Evolutionary conservation across 2,888 invertebrate genomes (phyloP).

Genomic region (Dichetophora obliterata): DNA sequence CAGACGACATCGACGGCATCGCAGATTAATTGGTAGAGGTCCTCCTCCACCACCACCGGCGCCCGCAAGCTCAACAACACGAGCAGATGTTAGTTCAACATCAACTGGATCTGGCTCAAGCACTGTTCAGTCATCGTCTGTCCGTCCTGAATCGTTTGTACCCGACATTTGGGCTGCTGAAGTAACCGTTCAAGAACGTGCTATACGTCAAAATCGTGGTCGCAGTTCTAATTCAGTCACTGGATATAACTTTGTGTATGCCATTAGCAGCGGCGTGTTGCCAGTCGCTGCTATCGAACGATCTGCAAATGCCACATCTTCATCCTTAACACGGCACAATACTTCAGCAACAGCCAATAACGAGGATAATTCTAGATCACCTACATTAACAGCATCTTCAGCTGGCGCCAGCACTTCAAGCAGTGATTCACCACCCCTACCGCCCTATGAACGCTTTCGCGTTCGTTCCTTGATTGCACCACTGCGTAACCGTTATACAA

Average conservation of each 20-base stretch:
- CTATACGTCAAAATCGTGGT: conserved; percentile 62
- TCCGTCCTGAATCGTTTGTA: conserved; percentile 58
- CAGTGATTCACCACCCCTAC: conserved; percentile 46
- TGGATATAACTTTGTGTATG: conserved; percentile 68
- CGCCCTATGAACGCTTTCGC: conserved; percentile 49
- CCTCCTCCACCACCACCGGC: conserved; percentile 41
- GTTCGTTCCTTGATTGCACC: conserved; percentile 50
- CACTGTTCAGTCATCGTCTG: neutral
- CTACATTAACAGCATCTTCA: neutral
- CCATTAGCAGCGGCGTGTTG: conserved; percentile 68
- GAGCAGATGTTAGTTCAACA: conserved; percentile 11
- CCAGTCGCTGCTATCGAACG: conserved; percentile 49
- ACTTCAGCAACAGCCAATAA: conserved; percentile 4
- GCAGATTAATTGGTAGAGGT: conserved; percentile 16
- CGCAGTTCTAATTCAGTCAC: conserved; percentile 61
- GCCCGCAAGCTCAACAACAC: conserved; percentile 40
- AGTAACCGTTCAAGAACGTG: conserved; percentile 67
- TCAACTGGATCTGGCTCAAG: neutral
- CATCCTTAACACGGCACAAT: neutral
- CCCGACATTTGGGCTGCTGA: conserved; percentile 70
- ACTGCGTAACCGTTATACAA: conserved; percentile 36
- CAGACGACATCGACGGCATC: conserved; percentile 23
- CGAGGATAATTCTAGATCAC: conserved; percentile 10
- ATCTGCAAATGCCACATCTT: neutral
- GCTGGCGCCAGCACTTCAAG: conserved; percentile 50